Base-by-base conservation (phyloP, 2,888 invertebrate species). In the Bellardia bayeri region DNA sequence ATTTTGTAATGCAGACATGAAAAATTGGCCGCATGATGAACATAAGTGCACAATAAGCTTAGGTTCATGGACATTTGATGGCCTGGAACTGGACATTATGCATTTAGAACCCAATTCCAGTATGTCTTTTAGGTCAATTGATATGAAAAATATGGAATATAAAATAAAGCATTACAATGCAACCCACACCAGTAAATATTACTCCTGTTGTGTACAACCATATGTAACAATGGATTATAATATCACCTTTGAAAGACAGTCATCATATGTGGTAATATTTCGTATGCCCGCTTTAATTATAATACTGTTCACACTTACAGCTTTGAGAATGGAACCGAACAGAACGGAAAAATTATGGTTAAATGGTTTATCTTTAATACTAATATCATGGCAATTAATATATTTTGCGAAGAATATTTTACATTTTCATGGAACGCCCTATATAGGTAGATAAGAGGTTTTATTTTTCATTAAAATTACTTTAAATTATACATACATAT, bases 11-110 rank as follows among this genome's bases (percentile, higher is more conserved):
- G 90, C 95, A 51, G 95, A 97, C 90, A 94, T 97, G 78, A 93
- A 94, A 37, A 94, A 94, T 89, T 97, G 97, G 97, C 97, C 97
- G 0, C 95, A 94, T 69, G 97, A 97, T 92, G 94, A 93, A 7
- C 97, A 97, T 91, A 93, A 91, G 0, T 96, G 96, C 90, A 90
- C 91, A 51, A 93, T 97, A 89, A 95, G 94, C 89, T 95, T 97
- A 84, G 97, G 96, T 1, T 97, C 97, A 1, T 96, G 97, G 95
- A 95, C 95, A 0, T 95, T 96, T 91, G 94, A 94, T 88, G 95
- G 95, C 0, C 94, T 95, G 23, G 95, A 96, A 90, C 92, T 97
- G 14, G 94, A 95, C 90, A 90, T 95, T 16, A 82, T 85, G 71
- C 86, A 89, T 54, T 81, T 84, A 0, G 84, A 88, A 23, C 80